A percentile compares a stretch with the other conserved stretches of the same genome.
These are phyloP conservation scores for Pristionchus entomophagus DNA, from an alignment of 2,888 invertebrate genomes.

Conservation along the genomic window DNA sequence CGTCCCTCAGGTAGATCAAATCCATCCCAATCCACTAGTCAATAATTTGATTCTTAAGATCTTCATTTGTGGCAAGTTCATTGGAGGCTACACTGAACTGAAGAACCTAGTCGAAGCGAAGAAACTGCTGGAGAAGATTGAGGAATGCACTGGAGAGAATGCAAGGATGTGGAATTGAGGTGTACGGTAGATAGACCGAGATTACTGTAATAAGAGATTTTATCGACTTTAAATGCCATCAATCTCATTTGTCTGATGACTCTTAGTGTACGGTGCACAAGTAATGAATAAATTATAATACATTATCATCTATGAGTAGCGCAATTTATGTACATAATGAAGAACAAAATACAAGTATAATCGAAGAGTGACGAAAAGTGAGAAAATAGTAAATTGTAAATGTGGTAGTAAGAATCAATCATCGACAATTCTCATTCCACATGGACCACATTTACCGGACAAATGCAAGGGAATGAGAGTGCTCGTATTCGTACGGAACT, in stretches of 20 bases:
- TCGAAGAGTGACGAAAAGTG: not conserved
- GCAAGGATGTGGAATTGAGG: not conserved
- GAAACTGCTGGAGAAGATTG: slow-evolving; percentile 53
- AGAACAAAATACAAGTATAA: not conserved
- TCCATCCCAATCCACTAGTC: too few species aligned
- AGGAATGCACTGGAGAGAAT: slow-evolving; percentile 47
- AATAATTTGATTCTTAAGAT: slow-evolving; percentile 57
- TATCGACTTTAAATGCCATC: not conserved
- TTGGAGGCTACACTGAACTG: slow-evolving; percentile 71
- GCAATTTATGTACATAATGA: slow-evolving; percentile 2
- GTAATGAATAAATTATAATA: not conserved
- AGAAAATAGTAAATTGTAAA: not conserved
- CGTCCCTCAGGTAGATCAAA: slow-evolving; percentile 60
- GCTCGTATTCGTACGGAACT: too few species aligned
- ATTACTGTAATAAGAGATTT: not conserved
- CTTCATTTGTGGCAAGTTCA: slow-evolving; percentile 65
- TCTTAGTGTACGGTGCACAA: not conserved
- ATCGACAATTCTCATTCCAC: too few species aligned
- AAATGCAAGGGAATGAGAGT: too few species aligned
- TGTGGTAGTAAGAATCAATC: not conserved
- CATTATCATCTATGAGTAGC: not conserved
- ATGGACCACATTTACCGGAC: too few species aligned
- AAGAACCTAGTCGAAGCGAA: slow-evolving; percentile 63
- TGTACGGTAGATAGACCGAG: not conserved
- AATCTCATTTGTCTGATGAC: not conserved